Evolutionary conservation across 2,113 vertebrate genomes (phyloP).

Genomic region (Ptilonorhynchus violaceus): DNA sequence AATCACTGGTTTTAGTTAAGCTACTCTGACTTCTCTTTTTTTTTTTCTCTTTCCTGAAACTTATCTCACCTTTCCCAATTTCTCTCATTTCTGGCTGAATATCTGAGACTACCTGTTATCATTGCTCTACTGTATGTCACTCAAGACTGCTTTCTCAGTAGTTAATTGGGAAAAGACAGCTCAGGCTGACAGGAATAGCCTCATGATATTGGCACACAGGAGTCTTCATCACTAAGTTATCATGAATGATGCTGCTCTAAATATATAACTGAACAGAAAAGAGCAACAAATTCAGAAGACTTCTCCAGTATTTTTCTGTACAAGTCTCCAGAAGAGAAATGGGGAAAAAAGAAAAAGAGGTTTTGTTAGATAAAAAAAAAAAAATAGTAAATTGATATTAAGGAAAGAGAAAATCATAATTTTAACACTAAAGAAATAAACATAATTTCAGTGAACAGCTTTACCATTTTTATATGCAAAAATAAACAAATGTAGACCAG

Average conservation of each 20-base stretch:
- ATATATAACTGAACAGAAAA: neutral
- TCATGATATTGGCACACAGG: neutral
- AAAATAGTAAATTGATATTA: neutral
- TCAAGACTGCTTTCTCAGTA: neutral
- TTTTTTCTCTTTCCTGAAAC: neutral
- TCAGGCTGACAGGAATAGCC: neutral
- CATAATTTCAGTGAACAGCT: neutral
- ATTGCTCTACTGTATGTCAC: neutral
- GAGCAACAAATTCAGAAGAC: neutral
- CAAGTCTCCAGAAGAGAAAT: neutral
- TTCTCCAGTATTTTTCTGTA: neutral
- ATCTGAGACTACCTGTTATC: neutral
- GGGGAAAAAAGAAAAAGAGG: fast-evolving
- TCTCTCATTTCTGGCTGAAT: neutral
- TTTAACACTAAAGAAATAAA: neutral
- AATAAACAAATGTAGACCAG: neutral
- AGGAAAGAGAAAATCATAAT: neutral
- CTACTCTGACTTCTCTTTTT: neutral
- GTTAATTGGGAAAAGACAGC: neutral
- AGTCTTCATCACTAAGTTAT: neutral
- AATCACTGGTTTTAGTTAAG: neutral
- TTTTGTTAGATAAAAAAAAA: neutral
- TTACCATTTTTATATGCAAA: neutral
- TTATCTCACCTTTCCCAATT: neutral
- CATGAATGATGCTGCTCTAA: neutral